Base-by-base conservation (phyloP, 2,113 vertebrate genomes). In the Rostratula benghalensis region DNA sequence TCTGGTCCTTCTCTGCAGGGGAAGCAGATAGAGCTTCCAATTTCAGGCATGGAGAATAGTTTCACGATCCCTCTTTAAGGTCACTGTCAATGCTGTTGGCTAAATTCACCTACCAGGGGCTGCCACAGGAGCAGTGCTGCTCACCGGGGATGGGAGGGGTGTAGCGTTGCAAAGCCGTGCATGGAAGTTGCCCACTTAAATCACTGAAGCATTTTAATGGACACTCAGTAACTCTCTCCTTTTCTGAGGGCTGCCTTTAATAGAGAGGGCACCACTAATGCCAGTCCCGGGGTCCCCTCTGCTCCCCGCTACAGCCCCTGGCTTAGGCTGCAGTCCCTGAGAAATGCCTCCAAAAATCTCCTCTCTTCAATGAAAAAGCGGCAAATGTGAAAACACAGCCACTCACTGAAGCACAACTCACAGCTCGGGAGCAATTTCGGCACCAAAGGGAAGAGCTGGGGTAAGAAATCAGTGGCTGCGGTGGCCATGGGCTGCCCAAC, bases 121-220 rank as follows among this genome's bases (percentile, higher is more conserved):
- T 95, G 90, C 81, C 93, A 67, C n/a, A 57, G 68, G 90, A 91
- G 94, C 94, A 51, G 71, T 11, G 92, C 76, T 3, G 21, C 27
- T 56, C 20, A 4, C 73, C 20, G 85, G 83, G 17, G 92, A 37
- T 0, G 2, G 43, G 43, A 51, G 57, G 71, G 53, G 95, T 84
- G 80, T 96, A 95, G 63, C 8, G 0, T 96, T 96, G 93, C 95
- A 71, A 79, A 91, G 92, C n/a, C 0, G 41, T 1, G 45, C 64
- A 16, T 28, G 76, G 53, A 93, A 71, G 85, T 37, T 79, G 2
- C 85, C 95, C 76, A 22, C 90, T 95, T 46, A 60, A 96, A 94
- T 82, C 94, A 96, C 92, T 31, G 85, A 70, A 96, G 88, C 92
- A 86, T 96, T 96, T 96, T 94, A 95, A 96, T 86, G 95, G 92